These are phyloP conservation scores for Bellardia bayeri DNA, from an alignment of 2,888 invertebrate genomes.

Conservation along the genomic window DNA sequence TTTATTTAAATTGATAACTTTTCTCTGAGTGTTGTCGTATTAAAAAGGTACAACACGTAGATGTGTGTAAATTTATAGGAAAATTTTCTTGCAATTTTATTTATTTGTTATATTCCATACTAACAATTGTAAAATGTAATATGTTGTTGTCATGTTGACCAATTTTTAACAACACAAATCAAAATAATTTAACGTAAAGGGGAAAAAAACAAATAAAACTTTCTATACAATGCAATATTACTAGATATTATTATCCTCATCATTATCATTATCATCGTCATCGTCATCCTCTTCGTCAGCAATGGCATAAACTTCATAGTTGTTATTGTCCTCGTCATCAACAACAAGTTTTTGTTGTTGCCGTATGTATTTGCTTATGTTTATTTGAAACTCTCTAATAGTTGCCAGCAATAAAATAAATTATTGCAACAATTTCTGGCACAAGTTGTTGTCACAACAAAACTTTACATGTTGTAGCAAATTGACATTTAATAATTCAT, in stretches of 20 bases:
- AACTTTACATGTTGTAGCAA: constrained; percentile 74
- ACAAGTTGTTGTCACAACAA: constrained; percentile 72
- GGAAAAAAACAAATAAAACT: constrained; percentile 52
- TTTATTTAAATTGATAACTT: too few relatives aligned
- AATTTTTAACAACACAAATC: constrained; percentile 70
- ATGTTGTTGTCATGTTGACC: constrained; percentile 70
- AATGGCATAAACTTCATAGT: neutral
- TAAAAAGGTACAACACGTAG: neutral
- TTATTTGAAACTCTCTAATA: constrained; percentile 72
- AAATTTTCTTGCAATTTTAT: neutral
- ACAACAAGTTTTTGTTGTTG: constrained; percentile 41
- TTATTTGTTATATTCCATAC: constrained; percentile 1
- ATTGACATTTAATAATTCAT: constrained; percentile 75
- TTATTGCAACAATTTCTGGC: constrained; percentile 73
- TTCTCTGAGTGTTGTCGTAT: neutral
- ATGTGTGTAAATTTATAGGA: constrained; percentile 13
- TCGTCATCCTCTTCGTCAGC: constrained; percentile 23
- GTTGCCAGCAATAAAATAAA: constrained; percentile 73
- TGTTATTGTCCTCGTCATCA: constrained; percentile 7
- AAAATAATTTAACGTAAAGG: constrained; percentile 55
- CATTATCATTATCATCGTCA: constrained; percentile 21
- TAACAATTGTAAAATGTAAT: constrained; percentile 58
- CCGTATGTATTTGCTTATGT: constrained; percentile 64
- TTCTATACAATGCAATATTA: constrained; percentile 28
- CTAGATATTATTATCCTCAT: constrained; percentile 27